Conservation (phyloP, 2,113 vertebrate species). For the Stegostoma tigrinum region DNA sequence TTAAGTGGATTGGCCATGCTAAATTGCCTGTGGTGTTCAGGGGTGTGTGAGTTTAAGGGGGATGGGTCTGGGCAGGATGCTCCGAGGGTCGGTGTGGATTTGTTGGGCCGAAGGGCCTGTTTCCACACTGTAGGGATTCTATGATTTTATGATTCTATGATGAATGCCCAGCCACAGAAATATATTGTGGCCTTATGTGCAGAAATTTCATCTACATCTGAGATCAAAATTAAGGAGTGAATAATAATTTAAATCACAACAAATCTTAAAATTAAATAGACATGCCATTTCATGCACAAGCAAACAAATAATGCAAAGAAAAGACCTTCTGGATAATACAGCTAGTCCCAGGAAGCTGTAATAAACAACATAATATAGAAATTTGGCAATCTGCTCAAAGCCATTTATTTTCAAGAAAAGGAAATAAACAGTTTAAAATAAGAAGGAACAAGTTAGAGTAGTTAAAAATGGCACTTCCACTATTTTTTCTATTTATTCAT, state of each 20-base stretch:
- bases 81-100: too few relatives aligned
- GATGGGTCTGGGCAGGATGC: too few relatives aligned
- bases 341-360: not conserved
- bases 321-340: too few relatives aligned
- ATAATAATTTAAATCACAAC: not conserved
- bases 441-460: too few relatives aligned
- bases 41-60: too few relatives aligned
- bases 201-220: not conserved
- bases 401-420: not conserved
- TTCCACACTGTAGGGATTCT: too few relatives aligned
- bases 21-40: too few relatives aligned
- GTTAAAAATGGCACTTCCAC: too few relatives aligned
- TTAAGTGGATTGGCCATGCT: too few relatives aligned
- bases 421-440: not conserved
- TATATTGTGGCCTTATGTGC: not conserved
- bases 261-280: not conserved
- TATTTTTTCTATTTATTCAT: too few relatives aligned
- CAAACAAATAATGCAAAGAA: not conserved
- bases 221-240: not conserved
- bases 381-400: not conserved
- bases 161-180: not conserved
- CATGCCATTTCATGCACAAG: not conserved
- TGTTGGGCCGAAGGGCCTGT: too few relatives aligned
- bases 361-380: not conserved
- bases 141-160: too few relatives aligned